Percentiles rank a stretch among this genome's conserved stretches.
Conservation (phyloP, 2,888 invertebrate genomes). For the Adelphocoris suturalis region DNA sequence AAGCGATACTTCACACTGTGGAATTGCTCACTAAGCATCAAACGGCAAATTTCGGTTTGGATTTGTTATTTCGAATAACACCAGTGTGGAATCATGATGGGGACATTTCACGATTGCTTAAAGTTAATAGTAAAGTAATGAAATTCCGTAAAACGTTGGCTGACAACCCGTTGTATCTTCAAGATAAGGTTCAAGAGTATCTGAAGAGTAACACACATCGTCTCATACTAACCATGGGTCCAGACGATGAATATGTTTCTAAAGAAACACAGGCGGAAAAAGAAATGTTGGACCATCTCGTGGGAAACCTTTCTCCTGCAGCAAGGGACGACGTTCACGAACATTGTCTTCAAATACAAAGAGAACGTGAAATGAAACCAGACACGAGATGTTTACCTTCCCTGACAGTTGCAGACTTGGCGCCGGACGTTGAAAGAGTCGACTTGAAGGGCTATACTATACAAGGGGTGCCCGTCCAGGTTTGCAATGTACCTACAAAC, state of each 20-base stretch:
- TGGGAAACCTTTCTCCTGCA: constrained; percentile 81
- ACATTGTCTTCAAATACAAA: constrained; percentile 85
- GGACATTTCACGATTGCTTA: constrained; percentile 85
- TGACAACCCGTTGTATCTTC: constrained; percentile 84
- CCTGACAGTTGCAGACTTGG: constrained; percentile 87
- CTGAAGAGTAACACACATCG: constrained; percentile 89
- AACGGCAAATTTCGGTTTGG: constrained; percentile 91
- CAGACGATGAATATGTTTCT: constrained; percentile 87
- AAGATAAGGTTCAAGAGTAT: constrained; percentile 84
- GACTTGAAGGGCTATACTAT: constrained; percentile 76
- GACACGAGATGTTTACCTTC: constrained; percentile 89
- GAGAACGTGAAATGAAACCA: constrained; percentile 85
- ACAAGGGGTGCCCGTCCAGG: constrained; percentile 85
- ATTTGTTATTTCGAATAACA: constrained; percentile 87
- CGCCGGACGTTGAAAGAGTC: constrained; percentile 82
- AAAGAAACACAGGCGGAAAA: constrained; percentile 84
- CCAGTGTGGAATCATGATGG: constrained; percentile 94
- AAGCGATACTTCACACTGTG: constrained; percentile 91
- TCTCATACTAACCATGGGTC: constrained; percentile 91
- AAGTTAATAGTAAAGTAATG: constrained; percentile 85
- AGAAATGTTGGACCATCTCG: constrained; percentile 86
- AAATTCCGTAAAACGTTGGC: constrained; percentile 83
- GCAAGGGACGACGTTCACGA: constrained; percentile 84
- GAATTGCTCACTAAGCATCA: constrained; percentile 93
- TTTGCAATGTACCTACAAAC: constrained; percentile 91